Conservation (phyloP, 1,140 invertebrate species). For the Trachymyrmex cornetzi region DNA sequence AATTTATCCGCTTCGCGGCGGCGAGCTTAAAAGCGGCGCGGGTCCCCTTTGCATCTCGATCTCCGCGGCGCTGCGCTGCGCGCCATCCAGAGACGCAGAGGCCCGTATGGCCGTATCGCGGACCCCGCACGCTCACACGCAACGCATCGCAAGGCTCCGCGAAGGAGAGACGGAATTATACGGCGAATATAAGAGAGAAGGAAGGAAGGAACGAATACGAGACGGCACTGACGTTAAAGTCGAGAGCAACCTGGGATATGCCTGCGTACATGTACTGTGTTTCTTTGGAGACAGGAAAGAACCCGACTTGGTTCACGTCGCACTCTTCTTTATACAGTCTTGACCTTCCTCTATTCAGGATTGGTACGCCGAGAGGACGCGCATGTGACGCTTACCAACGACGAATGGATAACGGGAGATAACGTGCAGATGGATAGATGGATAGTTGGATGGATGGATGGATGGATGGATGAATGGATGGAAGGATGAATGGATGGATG, state of each 20-base stretch:
- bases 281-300: slow-evolving; percentile 62
- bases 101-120: slow-evolving; percentile 34
- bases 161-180: slow-evolving; percentile 30
- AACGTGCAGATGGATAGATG: slow-evolving; percentile 10
- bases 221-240: slow-evolving; percentile 70
- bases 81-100: slow-evolving; percentile 55
- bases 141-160: slow-evolving; percentile 54
- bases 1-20: slow-evolving; percentile 85
- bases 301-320: slow-evolving; percentile 25
- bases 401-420: slow-evolving; percentile 71
- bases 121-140: slow-evolving; percentile 57
- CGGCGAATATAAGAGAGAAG: slow-evolving; percentile 3
- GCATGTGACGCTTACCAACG: slow-evolving; percentile 57
- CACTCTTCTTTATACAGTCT: slow-evolving; percentile 53
- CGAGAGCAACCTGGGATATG: slow-evolving; percentile 61
- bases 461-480: background rate
- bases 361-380: slow-evolving; percentile 5
- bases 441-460: background rate
- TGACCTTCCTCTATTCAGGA: slow-evolving; percentile 59
- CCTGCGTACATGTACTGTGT: slow-evolving; percentile 36
- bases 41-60: slow-evolving; percentile 85
- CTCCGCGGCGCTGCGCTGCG: slow-evolving; percentile 67
- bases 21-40: slow-evolving; percentile 84
- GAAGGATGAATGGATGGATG: slow-evolving; percentile 6
- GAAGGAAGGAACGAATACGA: slow-evolving; percentile 18